Base-by-base conservation (phyloP, 2,113 vertebrate species). In the Eolophus roseicapilla region DNA sequence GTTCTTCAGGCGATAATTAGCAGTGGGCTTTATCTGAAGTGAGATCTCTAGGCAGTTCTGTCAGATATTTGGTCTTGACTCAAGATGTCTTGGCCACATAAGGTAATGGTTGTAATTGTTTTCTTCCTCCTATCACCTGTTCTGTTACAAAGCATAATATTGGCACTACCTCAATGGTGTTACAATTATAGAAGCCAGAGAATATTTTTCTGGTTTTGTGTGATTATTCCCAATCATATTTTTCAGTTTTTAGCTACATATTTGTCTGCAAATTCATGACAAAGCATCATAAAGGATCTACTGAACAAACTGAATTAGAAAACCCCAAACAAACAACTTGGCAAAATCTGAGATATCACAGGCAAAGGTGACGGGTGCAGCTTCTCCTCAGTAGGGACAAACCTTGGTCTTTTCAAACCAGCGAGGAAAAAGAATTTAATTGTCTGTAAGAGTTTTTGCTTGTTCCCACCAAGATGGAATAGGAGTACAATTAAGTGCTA, bases 1-100 rank as follows among this genome's bases (percentile, higher is more conserved):
- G 27, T 82, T 95, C 63, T 89, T 86, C 28, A 92, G 82, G 46
- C 44, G 44, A 5, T 80, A 81, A 86, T 71, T 89, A 82, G 62
- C 31, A 70, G 70, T 60, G 80, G 80, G n/a, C 35, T 90, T 96
- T 90, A 79, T 93, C 91, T 82, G 39, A 90, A 55, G 70, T 76
- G 71, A 78, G 50, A 70, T 80, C 65, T 94, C 49, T 82, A 70
- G 50, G 62, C 37, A 95, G 17, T 53, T 86, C 47, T 57, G 73
- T 92, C 82, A 80, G 90, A 49, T 93, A 55, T 67, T 91, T 97
- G 83, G 84, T 95, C 52, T 91, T 86, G 41, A 77, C 35, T 69
- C 86, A 88, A 76, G 86, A 95, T 73, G 8, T 53, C 60, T 94
- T 94, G n/a, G 88, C 52, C 73, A 57, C 1, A 1, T 81, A 88